Evolutionary conservation across 2,888 invertebrate species (phyloP).

Genomic region (Monoplex corrugatus): DNA sequence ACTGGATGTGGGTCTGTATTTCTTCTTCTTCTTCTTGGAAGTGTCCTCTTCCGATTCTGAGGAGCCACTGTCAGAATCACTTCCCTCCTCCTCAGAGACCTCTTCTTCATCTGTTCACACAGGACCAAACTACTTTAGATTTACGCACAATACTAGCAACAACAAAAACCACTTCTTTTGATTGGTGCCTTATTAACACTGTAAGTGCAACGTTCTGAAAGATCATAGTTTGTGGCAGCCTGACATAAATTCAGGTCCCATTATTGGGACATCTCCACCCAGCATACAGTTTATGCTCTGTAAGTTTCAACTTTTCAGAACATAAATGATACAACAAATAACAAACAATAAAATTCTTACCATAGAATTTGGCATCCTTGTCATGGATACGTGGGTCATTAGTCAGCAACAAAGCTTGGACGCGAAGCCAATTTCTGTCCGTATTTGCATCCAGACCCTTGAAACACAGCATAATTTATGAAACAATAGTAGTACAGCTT

Average conservation of each 20-base stretch:
- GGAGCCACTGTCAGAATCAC: slow-evolving; percentile 24
- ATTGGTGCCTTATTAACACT: no score
- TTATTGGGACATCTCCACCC: no score
- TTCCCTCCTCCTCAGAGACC: background rate
- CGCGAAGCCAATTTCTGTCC: background rate
- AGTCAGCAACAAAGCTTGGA: slow-evolving; percentile 87
- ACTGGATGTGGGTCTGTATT: slow-evolving; percentile 84
- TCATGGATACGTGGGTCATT: slow-evolving; percentile 95
- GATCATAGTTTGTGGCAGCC: no score
- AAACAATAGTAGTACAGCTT: no score
- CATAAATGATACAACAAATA: background rate
- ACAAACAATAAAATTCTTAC: slow-evolving; percentile 83
- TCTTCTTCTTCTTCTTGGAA: slow-evolving; percentile 70
- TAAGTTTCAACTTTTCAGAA: no score
- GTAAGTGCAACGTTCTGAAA: no score
- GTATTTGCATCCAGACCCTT: background rate
- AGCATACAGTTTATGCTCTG: no score
- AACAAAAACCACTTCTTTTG: no score
- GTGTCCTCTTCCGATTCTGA: slow-evolving; percentile 36
- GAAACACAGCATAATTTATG: no score
- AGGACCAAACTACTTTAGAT: no score
- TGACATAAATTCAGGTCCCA: no score
- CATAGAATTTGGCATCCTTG: slow-evolving; percentile 83
- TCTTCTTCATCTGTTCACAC: slow-evolving; percentile 46
- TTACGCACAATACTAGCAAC: no score